Evolutionary conservation across 2,797 vertebrate genomes (phyloP), one percentile per base, ranked within the genome.

Genomic region (Typhlichthys eigenmanni): DNA sequence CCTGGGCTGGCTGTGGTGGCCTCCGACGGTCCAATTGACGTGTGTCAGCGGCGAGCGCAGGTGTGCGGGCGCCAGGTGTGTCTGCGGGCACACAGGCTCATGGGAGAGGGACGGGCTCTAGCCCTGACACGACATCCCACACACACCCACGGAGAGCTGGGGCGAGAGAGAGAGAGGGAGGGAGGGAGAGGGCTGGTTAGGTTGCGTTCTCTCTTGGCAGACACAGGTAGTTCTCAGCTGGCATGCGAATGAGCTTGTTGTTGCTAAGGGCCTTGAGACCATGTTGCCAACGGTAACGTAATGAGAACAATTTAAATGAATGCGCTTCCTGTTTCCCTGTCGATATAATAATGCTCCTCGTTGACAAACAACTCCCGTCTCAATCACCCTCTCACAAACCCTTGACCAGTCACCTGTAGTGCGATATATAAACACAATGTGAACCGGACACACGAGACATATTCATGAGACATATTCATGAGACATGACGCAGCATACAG

Each of bases 101-200:
- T 91, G 90, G 87, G 88, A 90, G 81, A 89, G 83, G 85, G 79
- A 81, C 9, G 85, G 87, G 86, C 86, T 86, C 85, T 57, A 91
- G 88, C 90, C 90, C 88, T 82, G 90, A 90, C 85, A 86, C 88
- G 59, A 80, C 85, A 82, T 87, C 85, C 88, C 81, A 82, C 86
- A 82, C 81, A 86, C 86, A 84, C 82, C 83, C 84, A 79, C 79
- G 66, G 82, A 87, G 83, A 90, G 85, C 90, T 91, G 80, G 16
- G 29, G 64, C 51, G 66, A 65, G 7, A 49, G 47, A 48, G 47
- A 29, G 29, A 19, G 11, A 55, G 14, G 47, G 17, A 52, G 58
- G 52, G 29, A 43, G 12, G 29, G 57, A 55, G 68, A 55, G 69
- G 60, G 68, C 68, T 48, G 32, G 72, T 80, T 60, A 65, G 79